These are phyloP conservation scores for Labrus mixtus DNA, from an alignment of 2,113 vertebrate genomes.

Conservation along the genomic window DNA sequence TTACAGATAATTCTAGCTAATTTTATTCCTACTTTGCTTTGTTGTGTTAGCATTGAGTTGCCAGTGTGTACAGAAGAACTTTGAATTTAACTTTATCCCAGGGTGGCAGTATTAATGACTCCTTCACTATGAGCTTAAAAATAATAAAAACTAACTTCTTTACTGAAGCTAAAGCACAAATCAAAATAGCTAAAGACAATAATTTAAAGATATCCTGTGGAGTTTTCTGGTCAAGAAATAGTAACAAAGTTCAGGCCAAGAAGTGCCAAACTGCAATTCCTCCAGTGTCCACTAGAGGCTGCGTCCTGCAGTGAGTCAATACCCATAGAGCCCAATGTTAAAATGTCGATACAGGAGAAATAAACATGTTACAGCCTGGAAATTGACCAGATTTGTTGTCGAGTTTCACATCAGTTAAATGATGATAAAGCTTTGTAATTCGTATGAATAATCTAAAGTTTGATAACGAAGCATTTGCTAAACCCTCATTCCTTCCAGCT, in stretches of 20 bases:
- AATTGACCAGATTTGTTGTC: too few species aligned
- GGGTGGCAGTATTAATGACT: too few species aligned
- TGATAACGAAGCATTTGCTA: too few species aligned
- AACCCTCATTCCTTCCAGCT: too few species aligned
- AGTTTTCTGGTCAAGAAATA: neutral
- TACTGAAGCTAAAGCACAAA: neutral
- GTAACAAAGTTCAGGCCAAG: neutral
- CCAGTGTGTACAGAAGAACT: slow-evolving; percentile 21
- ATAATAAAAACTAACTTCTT: too few species aligned
- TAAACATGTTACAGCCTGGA: too few species aligned
- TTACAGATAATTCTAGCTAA: slow-evolving; percentile 30
- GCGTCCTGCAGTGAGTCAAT: neutral
- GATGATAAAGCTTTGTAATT: too few species aligned
- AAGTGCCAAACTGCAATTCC: too few species aligned
- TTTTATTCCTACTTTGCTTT: slow-evolving; percentile 29
- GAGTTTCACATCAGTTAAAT: too few species aligned
- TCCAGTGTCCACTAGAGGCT: neutral
- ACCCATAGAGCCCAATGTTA: neutral
- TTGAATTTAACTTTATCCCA: neutral
- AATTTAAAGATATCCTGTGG: neutral
- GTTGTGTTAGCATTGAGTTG: slow-evolving; percentile 40
- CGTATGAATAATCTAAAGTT: too few species aligned
- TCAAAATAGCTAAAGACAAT: neutral
- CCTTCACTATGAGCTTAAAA: too few species aligned
- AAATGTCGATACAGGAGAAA: too few species aligned